These are phyloP conservation scores for Gadopsis marmoratus DNA, from an alignment of 2,797 vertebrate genomes.

Conservation along the genomic window DNA sequence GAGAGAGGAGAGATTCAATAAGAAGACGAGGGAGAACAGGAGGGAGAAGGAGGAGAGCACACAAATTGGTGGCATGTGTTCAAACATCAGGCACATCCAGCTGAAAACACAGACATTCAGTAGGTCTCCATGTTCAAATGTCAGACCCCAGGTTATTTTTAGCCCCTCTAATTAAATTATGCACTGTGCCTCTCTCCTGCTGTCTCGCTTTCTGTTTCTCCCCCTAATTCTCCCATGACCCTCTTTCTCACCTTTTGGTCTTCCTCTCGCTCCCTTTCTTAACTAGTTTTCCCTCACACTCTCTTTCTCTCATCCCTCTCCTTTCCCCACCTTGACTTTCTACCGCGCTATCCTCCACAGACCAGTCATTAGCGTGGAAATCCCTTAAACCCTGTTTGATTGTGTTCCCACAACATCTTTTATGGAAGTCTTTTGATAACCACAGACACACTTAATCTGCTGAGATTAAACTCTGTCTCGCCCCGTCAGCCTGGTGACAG, in stretches of 20 bases:
- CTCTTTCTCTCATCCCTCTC: background rate
- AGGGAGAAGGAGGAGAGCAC: constrained; percentile 37
- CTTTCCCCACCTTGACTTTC: constrained; percentile 34
- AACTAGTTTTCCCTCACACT: constrained; percentile 38
- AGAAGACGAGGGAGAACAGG: constrained; percentile 21
- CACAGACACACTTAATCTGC: constrained; percentile 76
- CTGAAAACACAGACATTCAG: constrained; percentile 71
- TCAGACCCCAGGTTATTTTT: constrained; percentile 83
- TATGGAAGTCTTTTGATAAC: constrained; percentile 68
- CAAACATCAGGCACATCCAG: constrained; percentile 71
- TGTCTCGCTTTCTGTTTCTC: constrained; percentile 65
- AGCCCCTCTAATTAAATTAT: constrained; percentile 83
- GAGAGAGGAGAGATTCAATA: constrained; percentile 19
- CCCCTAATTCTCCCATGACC: constrained; percentile 65
- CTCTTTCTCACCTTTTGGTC: constrained; percentile 60
- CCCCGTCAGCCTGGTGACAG: constrained; percentile 70
- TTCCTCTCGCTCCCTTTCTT: constrained; percentile 20
- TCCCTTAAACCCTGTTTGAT: constrained; percentile 68
- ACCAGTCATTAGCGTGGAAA: constrained; percentile 62
- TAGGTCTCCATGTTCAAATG: constrained; percentile 82
- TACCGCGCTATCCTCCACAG: constrained; percentile 42
- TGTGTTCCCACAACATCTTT: constrained; percentile 66
- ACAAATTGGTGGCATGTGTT: constrained; percentile 75
- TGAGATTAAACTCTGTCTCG: constrained; percentile 77
- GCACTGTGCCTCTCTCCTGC: constrained; percentile 65